Evolutionary conservation across 2,113 vertebrate genomes (phyloP).

Genomic region (Drymodes brunneopygia): DNA sequence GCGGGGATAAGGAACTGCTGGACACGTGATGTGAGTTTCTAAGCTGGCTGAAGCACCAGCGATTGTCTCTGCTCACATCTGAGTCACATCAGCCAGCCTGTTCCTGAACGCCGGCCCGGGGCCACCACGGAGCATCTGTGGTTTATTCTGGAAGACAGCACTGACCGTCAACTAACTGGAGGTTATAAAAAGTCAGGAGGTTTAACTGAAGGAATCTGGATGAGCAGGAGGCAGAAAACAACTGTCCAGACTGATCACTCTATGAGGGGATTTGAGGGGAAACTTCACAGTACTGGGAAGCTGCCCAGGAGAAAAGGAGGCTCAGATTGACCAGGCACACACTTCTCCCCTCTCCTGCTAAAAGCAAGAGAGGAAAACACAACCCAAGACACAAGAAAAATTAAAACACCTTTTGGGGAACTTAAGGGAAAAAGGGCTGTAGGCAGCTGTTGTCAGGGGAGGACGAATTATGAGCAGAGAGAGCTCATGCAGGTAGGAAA

Average conservation of each 20-base stretch:
- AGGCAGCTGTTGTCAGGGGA: background rate
- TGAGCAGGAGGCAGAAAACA: background rate
- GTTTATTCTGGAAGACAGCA: background rate
- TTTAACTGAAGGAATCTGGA: background rate
- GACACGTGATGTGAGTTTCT: background rate
- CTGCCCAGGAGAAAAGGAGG: background rate
- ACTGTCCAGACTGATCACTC: background rate
- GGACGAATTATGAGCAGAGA: accelerated
- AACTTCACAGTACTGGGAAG: background rate
- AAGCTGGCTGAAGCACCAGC: background rate
- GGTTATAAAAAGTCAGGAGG: background rate
- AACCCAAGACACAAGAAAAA: background rate
- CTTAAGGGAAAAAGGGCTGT: background rate
- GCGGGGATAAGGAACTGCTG: accelerated
- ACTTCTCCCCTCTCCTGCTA: background rate
- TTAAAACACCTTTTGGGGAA: background rate
- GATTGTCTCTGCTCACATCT: background rate
- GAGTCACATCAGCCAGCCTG: background rate
- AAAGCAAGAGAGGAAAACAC: background rate
- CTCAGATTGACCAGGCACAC: background rate
- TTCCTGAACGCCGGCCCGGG: background rate
- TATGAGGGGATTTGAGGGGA: accelerated
- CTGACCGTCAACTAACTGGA: background rate
- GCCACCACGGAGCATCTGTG: background rate
- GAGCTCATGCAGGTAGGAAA: accelerated